These are phyloP conservation scores for Lingula anatina DNA, from an alignment of 2,888 invertebrate species.

Conservation along the genomic window DNA sequence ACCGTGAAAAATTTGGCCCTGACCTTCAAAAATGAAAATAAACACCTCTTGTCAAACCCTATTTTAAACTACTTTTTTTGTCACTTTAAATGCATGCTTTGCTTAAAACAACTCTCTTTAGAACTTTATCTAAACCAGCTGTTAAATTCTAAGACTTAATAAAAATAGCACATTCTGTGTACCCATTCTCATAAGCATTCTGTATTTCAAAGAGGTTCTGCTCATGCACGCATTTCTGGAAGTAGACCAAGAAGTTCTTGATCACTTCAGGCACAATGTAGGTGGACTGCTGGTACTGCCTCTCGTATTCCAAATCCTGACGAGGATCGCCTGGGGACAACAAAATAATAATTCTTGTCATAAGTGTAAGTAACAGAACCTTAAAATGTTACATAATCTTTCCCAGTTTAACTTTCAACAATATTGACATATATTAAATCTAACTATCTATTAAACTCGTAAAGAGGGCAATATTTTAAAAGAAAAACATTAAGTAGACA, in stretches of 20 bases:
- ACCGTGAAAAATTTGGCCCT: no score
- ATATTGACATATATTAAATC: not conserved
- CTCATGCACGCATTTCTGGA: slow-evolving; percentile 82
- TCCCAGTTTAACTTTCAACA: not conserved
- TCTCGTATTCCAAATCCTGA: slow-evolving; percentile 71
- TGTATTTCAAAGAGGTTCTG: slow-evolving; percentile 87
- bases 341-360: no score
- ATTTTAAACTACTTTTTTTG: no score
- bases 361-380: no score
- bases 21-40: no score
- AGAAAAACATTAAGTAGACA: not conserved
- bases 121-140: not conserved
- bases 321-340: slow-evolving; percentile 63
- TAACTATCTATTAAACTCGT: not conserved
- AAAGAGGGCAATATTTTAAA: not conserved
- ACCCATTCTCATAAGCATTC: slow-evolving; percentile 87
- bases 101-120: no score
- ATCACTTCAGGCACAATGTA: slow-evolving; percentile 63
- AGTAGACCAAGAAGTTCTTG: slow-evolving; percentile 81
- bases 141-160: not conserved
- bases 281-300: slow-evolving; percentile 46
- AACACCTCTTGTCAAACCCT: no score
- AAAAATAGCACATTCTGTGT: slow-evolving; percentile 10
- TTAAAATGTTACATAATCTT: no score
- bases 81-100: no score